Evolutionary conservation across 1,140 invertebrate genomes (phyloP).

Genomic region (Apis mellifera): Amel_HAv3.1 CM009938.2:941501-942000

Average conservation of each 20-base stretch:
- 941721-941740: too few species aligned
- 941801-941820: slow-evolving; percentile 65
- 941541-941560: too few species aligned
- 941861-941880: slow-evolving; percentile 63
- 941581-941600: too few species aligned
- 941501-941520: too few species aligned
- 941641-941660: too few species aligned
- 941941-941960: slow-evolving; percentile 50
- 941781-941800: slow-evolving; percentile 51
- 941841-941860: slow-evolving; percentile 60
- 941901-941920: slow-evolving; percentile 60
- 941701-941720: too few species aligned
- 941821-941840: slow-evolving; percentile 63
- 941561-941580: too few species aligned
- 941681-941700: too few species aligned
- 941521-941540: too few species aligned
- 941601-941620: too few species aligned
- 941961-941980: slow-evolving; percentile 61
- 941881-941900: slow-evolving; percentile 51
- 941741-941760: slow-evolving; percentile 23
- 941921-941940: slow-evolving; percentile 60
- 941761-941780: slow-evolving; percentile 29
- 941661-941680: too few species aligned
- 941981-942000: slow-evolving; percentile 54
- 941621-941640: too few species aligned